phyloP scores from a whole-genome alignment of 2,113 vertebrate species.

The Melanocharis versteri region DNA sequence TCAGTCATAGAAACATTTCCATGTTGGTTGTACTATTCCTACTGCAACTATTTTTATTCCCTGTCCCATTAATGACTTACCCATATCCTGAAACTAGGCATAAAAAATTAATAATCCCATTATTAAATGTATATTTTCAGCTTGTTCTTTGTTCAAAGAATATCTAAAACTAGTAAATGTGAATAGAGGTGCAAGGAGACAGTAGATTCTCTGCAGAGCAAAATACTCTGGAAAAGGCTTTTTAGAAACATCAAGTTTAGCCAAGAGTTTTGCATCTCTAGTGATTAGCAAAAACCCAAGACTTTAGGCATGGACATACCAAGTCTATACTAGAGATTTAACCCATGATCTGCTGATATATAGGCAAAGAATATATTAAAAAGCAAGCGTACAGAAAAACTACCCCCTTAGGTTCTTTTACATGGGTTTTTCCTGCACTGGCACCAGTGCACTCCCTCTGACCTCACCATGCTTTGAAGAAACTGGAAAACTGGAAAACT shows the following conservation, averaged over 20 bases:
- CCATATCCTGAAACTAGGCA: not conserved
- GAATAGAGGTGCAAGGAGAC: not conserved
- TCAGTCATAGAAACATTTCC: not conserved
- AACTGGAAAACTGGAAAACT: not conserved
- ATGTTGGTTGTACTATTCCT: not conserved
- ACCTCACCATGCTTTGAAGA: fast-evolving
- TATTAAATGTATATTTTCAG: not conserved
- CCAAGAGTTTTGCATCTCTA: not conserved
- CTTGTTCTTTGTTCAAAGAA: not conserved
- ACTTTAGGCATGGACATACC: not conserved
- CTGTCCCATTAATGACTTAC: not conserved
- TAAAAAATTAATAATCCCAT: not conserved
- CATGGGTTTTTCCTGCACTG: not conserved
- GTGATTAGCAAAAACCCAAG: not conserved
- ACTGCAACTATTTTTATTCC: not conserved
- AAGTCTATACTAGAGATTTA: not conserved
- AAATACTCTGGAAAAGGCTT: not conserved
- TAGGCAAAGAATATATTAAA: not conserved
- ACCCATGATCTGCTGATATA: not conserved
- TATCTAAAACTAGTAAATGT: not conserved
- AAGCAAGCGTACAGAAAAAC: not conserved
- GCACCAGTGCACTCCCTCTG: not conserved
- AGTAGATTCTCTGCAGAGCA: not conserved
- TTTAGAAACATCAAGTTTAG: not conserved
- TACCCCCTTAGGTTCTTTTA: not conserved